Percentiles rank a stretch among this genome's conserved stretches.
Conservation (phyloP, 2,888 invertebrate species). For the Encarsia formosa region DNA sequence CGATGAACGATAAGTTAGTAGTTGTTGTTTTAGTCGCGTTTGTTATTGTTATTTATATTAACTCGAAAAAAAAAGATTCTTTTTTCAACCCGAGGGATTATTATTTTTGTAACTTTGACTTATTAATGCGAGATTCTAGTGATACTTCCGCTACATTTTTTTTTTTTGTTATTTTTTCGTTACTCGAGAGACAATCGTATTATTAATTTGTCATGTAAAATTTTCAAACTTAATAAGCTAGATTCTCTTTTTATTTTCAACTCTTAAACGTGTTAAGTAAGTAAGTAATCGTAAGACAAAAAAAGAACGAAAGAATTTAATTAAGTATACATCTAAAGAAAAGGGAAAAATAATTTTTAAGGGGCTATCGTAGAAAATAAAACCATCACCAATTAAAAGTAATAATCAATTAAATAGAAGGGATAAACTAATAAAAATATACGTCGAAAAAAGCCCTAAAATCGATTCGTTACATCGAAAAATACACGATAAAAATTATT, state of each 20-base stretch:
- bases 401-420: slow-evolving; percentile 9
- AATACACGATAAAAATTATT: slow-evolving; percentile 1
- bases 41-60: slow-evolving; percentile 33
- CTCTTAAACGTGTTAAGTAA: not conserved
- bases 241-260: not conserved
- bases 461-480: not conserved
- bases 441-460: slow-evolving; percentile 2
- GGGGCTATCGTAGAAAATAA: slow-evolving; percentile 5
- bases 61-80: too few species aligned
- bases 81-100: slow-evolving; percentile 43
- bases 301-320: slow-evolving; percentile 15
- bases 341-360: slow-evolving; percentile 5
- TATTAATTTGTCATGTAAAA: slow-evolving; percentile 13
- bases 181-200: slow-evolving; percentile 17
- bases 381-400: slow-evolving; percentile 19
- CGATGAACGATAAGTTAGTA: slow-evolving; percentile 32
- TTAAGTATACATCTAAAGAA: slow-evolving; percentile 11
- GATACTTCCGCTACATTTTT: slow-evolving; percentile 33
- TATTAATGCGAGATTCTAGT: slow-evolving; percentile 43
- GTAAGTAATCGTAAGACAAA: not conserved
- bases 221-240: not conserved
- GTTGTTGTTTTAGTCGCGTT: slow-evolving; percentile 36
- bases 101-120: not conserved
- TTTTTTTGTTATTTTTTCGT: slow-evolving; percentile 28
- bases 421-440: slow-evolving; percentile 17